phyloP scores from a whole-genome alignment of 2,797 vertebrate species.

The Chaenodraco wilsoni region DNA sequence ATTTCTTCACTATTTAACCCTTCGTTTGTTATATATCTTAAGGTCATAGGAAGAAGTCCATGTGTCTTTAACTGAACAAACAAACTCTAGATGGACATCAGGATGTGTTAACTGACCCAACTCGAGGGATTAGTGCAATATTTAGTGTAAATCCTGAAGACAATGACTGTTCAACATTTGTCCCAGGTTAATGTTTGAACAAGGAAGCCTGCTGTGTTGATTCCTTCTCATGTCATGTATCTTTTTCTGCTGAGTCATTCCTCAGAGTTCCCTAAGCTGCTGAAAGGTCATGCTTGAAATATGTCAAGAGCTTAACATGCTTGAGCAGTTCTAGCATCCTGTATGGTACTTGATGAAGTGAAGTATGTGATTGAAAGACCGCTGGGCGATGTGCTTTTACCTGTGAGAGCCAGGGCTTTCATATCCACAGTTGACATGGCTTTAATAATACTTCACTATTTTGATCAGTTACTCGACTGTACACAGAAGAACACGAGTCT shows the following conservation, averaged over 20 bases:
- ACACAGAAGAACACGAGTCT: not conserved
- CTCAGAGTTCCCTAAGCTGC: not conserved
- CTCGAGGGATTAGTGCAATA: not conserved
- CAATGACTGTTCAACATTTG: not conserved
- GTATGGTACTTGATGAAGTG: too few species aligned
- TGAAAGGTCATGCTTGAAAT: conserved; percentile 5
- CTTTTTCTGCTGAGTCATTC: conserved; percentile 44
- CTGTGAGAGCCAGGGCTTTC: not conserved
- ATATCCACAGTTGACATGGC: not conserved
- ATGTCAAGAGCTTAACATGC: not conserved
- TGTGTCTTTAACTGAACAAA: not conserved
- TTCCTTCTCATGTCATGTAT: not conserved
- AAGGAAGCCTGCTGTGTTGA: not conserved
- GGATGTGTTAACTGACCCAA: not conserved
- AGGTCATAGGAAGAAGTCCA: not conserved
- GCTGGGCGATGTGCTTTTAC: not conserved
- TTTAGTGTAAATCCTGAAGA: not conserved
- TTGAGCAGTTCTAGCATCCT: too few species aligned
- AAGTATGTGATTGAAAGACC: not conserved
- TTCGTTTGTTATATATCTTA: not conserved
- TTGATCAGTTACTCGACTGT: not conserved
- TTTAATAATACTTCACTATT: not conserved
- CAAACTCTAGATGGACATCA: not conserved
- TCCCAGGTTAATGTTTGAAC: not conserved
- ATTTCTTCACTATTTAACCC: not conserved